These are phyloP conservation scores for Boleophthalmus pectinirostris DNA, from an alignment of 2,113 vertebrate genomes.

Conservation along the genomic window DNA sequence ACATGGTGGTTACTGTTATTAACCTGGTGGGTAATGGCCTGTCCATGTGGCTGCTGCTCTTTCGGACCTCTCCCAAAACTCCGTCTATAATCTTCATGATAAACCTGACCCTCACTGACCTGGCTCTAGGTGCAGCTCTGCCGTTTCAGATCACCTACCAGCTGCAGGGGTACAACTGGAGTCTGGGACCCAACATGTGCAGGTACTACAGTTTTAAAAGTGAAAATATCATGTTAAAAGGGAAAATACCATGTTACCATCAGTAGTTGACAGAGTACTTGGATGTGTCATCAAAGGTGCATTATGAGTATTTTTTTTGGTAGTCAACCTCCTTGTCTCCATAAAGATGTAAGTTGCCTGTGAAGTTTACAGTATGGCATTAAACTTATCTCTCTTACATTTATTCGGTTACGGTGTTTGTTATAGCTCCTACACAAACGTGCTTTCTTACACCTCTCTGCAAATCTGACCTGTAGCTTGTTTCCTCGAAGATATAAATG, in stretches of 20 bases:
- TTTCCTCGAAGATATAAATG: too few relatives aligned
- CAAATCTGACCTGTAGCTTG: too few relatives aligned
- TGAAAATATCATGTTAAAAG: too few relatives aligned
- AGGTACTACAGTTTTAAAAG: constrained; percentile 52
- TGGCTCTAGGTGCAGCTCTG: constrained; percentile 82
- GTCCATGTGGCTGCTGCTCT: constrained; percentile 86
- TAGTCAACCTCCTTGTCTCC: too few relatives aligned
- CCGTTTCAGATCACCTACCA: constrained; percentile 92
- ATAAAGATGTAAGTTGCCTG: too few relatives aligned
- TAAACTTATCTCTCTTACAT: too few relatives aligned
- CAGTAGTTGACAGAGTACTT: too few relatives aligned
- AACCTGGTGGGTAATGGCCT: constrained; percentile 86
- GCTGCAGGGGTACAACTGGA: constrained; percentile 81
- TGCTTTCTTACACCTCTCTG: too few relatives aligned
- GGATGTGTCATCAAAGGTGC: neutral
- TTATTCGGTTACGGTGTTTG: too few relatives aligned
- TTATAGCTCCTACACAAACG: too few relatives aligned
- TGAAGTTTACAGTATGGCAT: too few relatives aligned
- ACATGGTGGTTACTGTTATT: constrained; percentile 78
- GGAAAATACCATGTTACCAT: neutral
- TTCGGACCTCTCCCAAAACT: constrained; percentile 82
- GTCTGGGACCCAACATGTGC: constrained; percentile 78
- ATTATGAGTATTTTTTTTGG: too few relatives aligned
- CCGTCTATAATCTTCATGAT: constrained; percentile 93
- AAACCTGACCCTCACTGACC: constrained; percentile 88